Percentiles rank a stretch among this genome's conserved stretches.
Conservation (phyloP, 92 coral and sea anemone species). For the Zoanthus sansibaricus region DNA sequence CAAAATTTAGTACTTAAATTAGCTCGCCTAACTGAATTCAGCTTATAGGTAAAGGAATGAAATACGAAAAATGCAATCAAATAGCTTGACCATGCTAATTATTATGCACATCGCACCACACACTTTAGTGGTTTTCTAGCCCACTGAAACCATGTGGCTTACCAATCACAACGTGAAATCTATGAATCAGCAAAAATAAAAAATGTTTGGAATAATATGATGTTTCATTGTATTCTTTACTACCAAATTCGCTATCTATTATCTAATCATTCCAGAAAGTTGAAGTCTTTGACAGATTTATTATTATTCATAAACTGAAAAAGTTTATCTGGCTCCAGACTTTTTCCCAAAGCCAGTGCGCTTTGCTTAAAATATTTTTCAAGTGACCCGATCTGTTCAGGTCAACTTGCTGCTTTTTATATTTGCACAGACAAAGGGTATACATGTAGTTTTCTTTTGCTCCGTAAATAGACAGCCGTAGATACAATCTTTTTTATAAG, state of each 20-base stretch:
- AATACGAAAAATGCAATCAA: background rate
- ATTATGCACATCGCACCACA: background rate
- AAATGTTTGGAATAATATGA: background rate
- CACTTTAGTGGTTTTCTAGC: background rate
- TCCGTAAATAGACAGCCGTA: background rate
- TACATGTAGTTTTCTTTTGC: background rate
- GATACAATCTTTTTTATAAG: background rate
- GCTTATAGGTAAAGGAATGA: background rate
- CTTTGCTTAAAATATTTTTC: background rate
- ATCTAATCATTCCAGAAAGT: background rate
- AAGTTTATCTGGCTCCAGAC: background rate
- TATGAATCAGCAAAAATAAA: background rate
- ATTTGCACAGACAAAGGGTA: background rate
- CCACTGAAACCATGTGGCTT: too few relatives aligned
- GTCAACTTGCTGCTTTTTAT: background rate
- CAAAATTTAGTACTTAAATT: background rate
- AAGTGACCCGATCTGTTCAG: background rate
- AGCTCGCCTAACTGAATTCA: background rate
- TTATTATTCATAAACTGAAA: background rate
- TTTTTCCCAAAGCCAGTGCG: background rate
- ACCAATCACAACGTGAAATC: too few relatives aligned
- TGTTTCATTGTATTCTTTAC: background rate
- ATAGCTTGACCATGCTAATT: background rate
- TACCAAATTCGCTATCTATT: background rate
- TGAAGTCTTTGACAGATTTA: background rate